Conservation (phyloP, 2,113 vertebrate species). For the Falcunculus frontatus region DNA sequence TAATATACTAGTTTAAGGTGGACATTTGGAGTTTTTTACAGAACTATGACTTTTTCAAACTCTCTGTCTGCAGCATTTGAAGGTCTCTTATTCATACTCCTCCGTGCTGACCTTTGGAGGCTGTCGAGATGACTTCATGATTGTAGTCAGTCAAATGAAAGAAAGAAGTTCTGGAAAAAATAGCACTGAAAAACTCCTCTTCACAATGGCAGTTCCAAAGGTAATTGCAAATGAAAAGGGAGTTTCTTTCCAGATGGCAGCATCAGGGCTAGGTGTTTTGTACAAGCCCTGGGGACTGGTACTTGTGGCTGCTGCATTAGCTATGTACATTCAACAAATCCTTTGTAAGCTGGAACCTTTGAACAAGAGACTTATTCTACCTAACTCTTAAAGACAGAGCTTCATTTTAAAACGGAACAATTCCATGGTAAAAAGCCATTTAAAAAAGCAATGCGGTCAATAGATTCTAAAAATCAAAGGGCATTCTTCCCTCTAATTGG, state of each 20-base stretch:
- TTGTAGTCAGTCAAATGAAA: constrained; percentile 81
- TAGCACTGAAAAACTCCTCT: constrained; percentile 83
- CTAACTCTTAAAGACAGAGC: background rate
- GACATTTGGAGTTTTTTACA: background rate
- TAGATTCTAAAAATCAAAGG: constrained; percentile 12
- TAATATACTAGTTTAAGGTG: background rate
- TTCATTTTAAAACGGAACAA: background rate
- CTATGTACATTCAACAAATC: background rate
- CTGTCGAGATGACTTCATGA: constrained; percentile 85
- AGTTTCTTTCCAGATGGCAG: background rate
- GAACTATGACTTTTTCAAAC: constrained; percentile 1
- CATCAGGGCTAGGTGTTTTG: background rate
- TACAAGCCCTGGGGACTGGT: background rate
- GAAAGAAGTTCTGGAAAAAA: constrained; percentile 77
- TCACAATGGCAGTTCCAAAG: constrained; percentile 83
- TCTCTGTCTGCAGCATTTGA: constrained; percentile 73
- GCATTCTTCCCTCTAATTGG: background rate
- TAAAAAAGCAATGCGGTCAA: background rate
- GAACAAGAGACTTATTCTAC: background rate
- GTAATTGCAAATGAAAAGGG: constrained; percentile 54
- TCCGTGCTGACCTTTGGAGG: constrained; percentile 87
- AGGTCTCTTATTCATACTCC: constrained; percentile 78
- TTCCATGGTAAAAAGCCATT: background rate
- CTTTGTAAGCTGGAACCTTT: background rate
- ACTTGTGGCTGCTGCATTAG: background rate